Evolutionary conservation across 1,140 invertebrate genomes (phyloP), one percentile per base, ranked within the genome.

Genomic region (Tetramorium alpestre): DNA sequence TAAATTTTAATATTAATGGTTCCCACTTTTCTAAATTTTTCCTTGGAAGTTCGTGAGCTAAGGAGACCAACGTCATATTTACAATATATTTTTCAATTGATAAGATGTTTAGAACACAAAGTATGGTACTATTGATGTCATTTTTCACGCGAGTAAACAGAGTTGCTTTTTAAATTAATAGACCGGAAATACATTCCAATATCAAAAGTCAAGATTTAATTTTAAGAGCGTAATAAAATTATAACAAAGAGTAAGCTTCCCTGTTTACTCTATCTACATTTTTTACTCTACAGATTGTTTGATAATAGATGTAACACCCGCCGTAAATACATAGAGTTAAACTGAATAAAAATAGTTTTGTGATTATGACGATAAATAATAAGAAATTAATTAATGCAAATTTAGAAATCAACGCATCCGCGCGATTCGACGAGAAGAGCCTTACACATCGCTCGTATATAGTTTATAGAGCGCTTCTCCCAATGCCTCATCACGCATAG

Each of bases 51-150:
- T 10, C 16, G 11, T 56, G 7, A 44, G 8, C 38, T 22, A 44
- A 70, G 18, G 6, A 33, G 28, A 81, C 72, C 7, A 72, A 72
- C 18, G 0, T 56, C 25, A 33, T 5, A 3, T 41, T 81, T 70
- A 80, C 2, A 80, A 51, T 81, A 44, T 81, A 70, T 81, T 44
- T 81, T 56, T 28, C 11, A 56, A 56, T 81, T 5, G 2, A 70
- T 80, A 80, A 80, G 64, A 70, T 41, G 56, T 38, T 44, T 11
- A 44, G 16, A 47, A 67, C 70, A 69, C 10, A 67, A 16, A 47
- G 41, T 28, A 62, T 38, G n/a, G 10, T 77, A 25, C n/a, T 73
- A 56, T 58, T 25, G 73, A 60, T 18, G 4, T 78, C 11, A 47
- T 49, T 78, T 64, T 16, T 64, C 16, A n/a, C 18, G 7, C 5